These are phyloP conservation scores for Raja brachyura DNA, from an alignment of 2,113 vertebrate genomes.

Conservation along the genomic window DNA sequence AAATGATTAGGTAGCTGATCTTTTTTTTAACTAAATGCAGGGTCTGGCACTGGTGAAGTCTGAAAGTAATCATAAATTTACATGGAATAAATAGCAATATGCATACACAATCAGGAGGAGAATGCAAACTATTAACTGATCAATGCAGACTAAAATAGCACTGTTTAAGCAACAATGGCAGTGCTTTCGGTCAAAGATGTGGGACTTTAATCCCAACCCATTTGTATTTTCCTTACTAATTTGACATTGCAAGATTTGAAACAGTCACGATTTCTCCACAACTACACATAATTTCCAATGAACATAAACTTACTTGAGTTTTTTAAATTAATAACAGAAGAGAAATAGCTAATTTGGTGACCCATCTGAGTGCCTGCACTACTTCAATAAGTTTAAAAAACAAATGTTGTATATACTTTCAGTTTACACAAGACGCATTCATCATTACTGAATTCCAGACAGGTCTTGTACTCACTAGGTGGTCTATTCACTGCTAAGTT, in stretches of 20 bases:
- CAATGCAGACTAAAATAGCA: neutral
- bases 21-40: neutral
- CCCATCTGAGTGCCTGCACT: neutral
- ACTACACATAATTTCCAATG: neutral
- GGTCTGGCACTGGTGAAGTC: neutral
- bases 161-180: neutral
- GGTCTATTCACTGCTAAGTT: slow-evolving; percentile 93
- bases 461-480: slow-evolving; percentile 81
- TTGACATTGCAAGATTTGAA: neutral
- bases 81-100: neutral
- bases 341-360: slow-evolving; percentile 26
- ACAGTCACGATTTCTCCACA: slow-evolving; percentile 2
- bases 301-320: neutral
- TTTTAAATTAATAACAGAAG: slow-evolving; percentile 25
- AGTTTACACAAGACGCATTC: slow-evolving; percentile 26
- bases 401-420: slow-evolving; percentile 28
- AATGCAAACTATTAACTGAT: slow-evolving; percentile 20
- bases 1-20: neutral
- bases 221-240: neutral
- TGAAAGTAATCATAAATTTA: neutral
- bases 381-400: slow-evolving; percentile 7
- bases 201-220: slow-evolving; percentile 6
- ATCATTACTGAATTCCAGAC: slow-evolving; percentile 26
- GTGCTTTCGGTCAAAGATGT: neutral
- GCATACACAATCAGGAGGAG: neutral